Conservation (phyloP, 2,797 vertebrate species). For the Spea hammondii region DNA sequence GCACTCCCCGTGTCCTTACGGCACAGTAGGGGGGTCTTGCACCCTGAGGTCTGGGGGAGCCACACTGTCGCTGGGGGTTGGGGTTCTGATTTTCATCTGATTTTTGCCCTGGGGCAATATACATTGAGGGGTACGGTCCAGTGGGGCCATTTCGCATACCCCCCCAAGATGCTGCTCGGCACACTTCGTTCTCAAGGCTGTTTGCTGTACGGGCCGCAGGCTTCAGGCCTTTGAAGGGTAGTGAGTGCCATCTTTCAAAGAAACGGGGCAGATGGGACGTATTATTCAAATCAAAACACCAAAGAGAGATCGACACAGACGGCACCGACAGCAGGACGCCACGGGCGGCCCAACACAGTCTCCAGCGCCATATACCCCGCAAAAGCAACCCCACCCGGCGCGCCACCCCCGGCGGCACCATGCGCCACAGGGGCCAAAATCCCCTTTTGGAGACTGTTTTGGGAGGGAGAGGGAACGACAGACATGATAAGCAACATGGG, state of each 20-base stretch:
- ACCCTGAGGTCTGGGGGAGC: no score
- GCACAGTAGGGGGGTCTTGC: no score
- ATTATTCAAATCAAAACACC: conserved; percentile 63
- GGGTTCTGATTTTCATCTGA: neutral
- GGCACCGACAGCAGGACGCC: conserved; percentile 19
- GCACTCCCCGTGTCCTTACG: no score
- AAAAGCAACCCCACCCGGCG: neutral
- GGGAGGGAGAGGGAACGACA: conserved; percentile 60
- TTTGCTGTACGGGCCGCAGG: conserved; percentile 96
- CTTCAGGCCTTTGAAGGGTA: conserved; percentile 98
- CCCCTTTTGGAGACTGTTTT: conserved; percentile 67
- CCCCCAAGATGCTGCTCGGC: conserved; percentile 73
- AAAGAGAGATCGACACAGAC: conserved; percentile 35
- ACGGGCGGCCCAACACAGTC: conserved; percentile 34
- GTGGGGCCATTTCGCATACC: conserved; percentile 59
- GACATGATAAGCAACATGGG: conserved; percentile 59
- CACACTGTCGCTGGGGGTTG: neutral
- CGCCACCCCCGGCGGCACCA: no score
- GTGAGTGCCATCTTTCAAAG: conserved; percentile 98
- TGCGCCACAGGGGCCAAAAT: neutral
- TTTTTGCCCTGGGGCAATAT: neutral
- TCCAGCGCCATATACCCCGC: neutral
- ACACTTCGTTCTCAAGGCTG: conserved; percentile 90
- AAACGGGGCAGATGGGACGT: conserved; percentile 78
- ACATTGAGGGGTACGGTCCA: neutral